phyloP scores from a whole-genome alignment of 2,888 invertebrate genomes.

The Chaetogeoica ovagalla region DNA sequence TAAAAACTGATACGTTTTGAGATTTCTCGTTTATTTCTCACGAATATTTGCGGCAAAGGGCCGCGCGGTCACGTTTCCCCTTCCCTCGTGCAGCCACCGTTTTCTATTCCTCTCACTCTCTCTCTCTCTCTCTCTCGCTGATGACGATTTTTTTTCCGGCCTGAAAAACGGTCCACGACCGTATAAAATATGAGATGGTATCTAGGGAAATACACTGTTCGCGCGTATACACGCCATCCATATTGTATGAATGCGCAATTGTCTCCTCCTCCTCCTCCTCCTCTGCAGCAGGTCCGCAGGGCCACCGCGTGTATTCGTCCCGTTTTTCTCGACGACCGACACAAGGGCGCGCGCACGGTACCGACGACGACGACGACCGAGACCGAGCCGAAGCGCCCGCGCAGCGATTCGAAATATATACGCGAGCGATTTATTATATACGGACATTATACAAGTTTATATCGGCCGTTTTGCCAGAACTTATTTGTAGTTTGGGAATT shows the following conservation, averaged over 20 bases:
- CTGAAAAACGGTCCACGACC: neutral
- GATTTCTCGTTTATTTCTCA: too few relatives aligned
- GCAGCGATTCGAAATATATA: slow-evolving; percentile 21
- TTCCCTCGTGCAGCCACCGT: neutral
- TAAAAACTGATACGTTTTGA: too few relatives aligned
- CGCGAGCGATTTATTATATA: neutral
- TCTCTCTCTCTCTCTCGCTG: neutral
- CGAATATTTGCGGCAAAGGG: too few relatives aligned
- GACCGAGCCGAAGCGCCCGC: neutral
- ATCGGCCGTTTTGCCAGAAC: slow-evolving; percentile 52
- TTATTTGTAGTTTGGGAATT: slow-evolving; percentile 53
- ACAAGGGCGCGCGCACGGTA: too few relatives aligned
- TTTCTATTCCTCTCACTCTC: neutral
- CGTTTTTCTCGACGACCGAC: neutral
- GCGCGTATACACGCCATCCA: slow-evolving; percentile 22
- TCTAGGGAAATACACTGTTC: slow-evolving; percentile 51
- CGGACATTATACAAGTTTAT: slow-evolving; percentile 48
- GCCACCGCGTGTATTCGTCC: neutral
- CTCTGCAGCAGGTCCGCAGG: neutral
- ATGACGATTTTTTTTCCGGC: neutral
- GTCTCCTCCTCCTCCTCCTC: too few relatives aligned
- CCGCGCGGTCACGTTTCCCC: too few relatives aligned
- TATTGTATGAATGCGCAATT: slow-evolving; percentile 49
- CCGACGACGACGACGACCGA: slow-evolving; percentile 10
- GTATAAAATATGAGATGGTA: slow-evolving; percentile 53